Evolutionary conservation across 2,888 invertebrate species (phyloP).

Genomic region (Drosophila peninsularis): DNA sequence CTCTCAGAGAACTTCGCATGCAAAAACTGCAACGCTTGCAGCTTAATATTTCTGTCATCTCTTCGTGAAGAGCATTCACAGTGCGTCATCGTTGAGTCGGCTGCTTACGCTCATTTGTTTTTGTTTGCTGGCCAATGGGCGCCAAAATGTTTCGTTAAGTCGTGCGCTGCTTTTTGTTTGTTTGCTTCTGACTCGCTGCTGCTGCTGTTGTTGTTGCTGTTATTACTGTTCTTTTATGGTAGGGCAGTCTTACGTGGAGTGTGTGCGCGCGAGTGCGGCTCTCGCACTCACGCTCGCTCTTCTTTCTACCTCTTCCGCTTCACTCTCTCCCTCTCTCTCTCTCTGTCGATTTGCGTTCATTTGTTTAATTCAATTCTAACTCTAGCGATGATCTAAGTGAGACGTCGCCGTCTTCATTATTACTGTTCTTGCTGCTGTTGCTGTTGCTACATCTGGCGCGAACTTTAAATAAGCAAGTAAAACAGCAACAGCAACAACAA

Average conservation of each 20-base stretch:
- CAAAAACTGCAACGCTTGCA: background rate
- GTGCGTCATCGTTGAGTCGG: conserved; percentile 10
- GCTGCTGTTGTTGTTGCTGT: conserved; percentile 29
- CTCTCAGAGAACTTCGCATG: too few species aligned
- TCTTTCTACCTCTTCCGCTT: background rate
- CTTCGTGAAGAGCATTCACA: conserved; percentile 12
- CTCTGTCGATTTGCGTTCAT: conserved; percentile 47
- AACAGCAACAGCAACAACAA: conserved; percentile 19
- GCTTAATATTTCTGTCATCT: too few species aligned
- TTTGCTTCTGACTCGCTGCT: conserved; percentile 18
- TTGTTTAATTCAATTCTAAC: conserved; percentile 80
- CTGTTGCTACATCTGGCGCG: conserved; percentile 64
- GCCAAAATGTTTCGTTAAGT: conserved; percentile 53
- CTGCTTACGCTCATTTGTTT: conserved; percentile 39
- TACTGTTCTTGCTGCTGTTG: conserved; percentile 24
- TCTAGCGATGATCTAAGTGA: conserved; percentile 83
- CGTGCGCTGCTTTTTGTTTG: conserved; percentile 34
- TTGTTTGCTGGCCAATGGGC: conserved; percentile 59
- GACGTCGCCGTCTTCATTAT: conserved; percentile 51
- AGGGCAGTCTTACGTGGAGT: conserved; percentile 35
- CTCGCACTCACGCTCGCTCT: conserved; percentile 1
- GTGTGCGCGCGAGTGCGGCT: conserved; percentile 7
- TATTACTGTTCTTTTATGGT: conserved; percentile 25
- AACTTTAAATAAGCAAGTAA: conserved; percentile 54
- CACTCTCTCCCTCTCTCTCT: background rate